phyloP scores from a whole-genome alignment of 2,888 invertebrate species.

The Tinea pellionella region DNA sequence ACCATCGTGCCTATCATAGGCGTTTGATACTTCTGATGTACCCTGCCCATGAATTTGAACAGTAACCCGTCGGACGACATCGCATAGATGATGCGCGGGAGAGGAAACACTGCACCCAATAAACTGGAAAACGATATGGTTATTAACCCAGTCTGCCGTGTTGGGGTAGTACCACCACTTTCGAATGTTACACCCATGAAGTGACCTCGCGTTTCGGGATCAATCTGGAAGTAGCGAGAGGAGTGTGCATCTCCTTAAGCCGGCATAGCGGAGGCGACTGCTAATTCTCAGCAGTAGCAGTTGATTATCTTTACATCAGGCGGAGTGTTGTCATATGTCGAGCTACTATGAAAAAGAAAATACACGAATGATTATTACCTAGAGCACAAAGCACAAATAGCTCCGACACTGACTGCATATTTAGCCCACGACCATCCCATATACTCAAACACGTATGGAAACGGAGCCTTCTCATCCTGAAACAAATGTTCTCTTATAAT shows the following conservation, averaged over 20 bases:
- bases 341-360: no score
- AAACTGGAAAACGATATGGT: conserved; percentile 60
- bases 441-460: conserved; percentile 80
- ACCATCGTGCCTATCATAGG: conserved; percentile 81
- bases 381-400: conserved; percentile 86
- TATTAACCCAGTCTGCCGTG: no score
- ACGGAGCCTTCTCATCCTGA: conserved; percentile 80
- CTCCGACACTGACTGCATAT: conserved; percentile 87
- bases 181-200: no score
- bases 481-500: conserved; percentile 17
- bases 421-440: conserved; percentile 83
- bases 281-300: no score
- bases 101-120: conserved; percentile 86
- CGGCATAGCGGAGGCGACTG: no score
- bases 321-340: no score
- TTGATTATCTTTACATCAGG: no score
- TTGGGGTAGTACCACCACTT: no score
- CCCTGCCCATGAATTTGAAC: conserved; percentile 79
- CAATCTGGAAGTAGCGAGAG: no score
- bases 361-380: conserved; percentile 57
- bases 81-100: conserved; percentile 88
- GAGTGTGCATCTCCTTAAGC: no score
- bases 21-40: conserved; percentile 80
- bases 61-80: conserved; percentile 90
- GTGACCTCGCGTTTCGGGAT: no score